Base-by-base conservation (phyloP, 2,113 vertebrate species). In the Sylvia atricapilla region DNA sequence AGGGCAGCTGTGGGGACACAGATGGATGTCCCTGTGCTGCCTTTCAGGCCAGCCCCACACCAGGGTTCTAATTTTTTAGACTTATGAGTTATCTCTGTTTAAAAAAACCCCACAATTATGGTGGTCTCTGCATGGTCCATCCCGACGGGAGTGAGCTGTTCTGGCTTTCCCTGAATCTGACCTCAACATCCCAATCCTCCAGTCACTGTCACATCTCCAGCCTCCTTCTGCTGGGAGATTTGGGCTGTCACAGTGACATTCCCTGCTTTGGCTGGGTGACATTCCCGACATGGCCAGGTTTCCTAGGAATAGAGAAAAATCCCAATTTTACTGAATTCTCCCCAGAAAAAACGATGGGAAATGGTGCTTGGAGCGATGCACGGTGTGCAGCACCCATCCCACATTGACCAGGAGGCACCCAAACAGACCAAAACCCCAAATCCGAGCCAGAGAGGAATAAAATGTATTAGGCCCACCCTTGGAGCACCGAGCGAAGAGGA, bases 401-500 rank as follows among this genome's bases (percentile, higher is more conserved):
- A n/a, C 68, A 0, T 20, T 28, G 12, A 0, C n/a, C 64, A 0
- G 11, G 30, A 62, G 62, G 49, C 2, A 46, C 63, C 77, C 64
- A 64, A 58, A 58, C 1, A 31, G 39, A 70, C 49, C 79, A 64
- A 27, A 17, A 6, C 13, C 3, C 37, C 72, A 81, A 60, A 89
- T 13, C 64, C 58, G 18, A 92, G 83, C 80, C 28, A 31, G 39
- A 66, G 55, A 82, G 47, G 67, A 95, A 44, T 11, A 76, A 90
- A 95, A 89, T 10, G n/a, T 67, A 56, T 87, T 47, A 80, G 55
- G 80, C 39, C 91, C 82, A 87, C 77, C 84, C 63, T 27, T 21
- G 80, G 88, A 91, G 94, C 93, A 47, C 86, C 49, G 10, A 64
- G 82, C 7, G 17, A 50, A 69, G 93, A 95, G 93, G 93, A 85